phyloP scores from a whole-genome alignment of 2,888 invertebrate species.

The Druceiella hillmani region DNA sequence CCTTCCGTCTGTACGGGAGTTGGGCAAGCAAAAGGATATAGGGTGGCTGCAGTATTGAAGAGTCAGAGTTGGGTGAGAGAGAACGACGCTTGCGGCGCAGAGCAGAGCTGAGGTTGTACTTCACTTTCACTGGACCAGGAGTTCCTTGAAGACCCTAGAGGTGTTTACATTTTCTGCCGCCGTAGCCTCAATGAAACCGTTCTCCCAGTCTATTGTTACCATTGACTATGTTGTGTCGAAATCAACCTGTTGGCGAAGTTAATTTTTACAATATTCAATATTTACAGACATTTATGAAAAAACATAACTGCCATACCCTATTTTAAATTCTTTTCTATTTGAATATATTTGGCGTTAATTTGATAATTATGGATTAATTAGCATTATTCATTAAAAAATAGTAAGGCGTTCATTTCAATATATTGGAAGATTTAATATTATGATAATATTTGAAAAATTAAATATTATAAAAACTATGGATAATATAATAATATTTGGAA shows the following conservation, averaged over 20 bases:
- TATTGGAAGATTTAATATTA: too few species aligned
- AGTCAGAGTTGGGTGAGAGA: conserved; percentile 52
- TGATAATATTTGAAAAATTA: too few species aligned
- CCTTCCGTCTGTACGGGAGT: conserved; percentile 73
- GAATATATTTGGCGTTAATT: too few species aligned
- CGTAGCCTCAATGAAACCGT: conserved; percentile 87
- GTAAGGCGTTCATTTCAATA: too few species aligned
- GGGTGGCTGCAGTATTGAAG: conserved; percentile 46
- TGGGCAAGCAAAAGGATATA: conserved; percentile 78
- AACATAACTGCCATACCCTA: too few species aligned
- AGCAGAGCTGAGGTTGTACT: conserved; percentile 84
- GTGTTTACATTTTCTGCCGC: conserved; percentile 85
- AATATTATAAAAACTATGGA: too few species aligned
- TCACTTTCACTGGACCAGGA: conserved; percentile 85
- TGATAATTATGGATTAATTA: too few species aligned
- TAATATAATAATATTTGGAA: too few species aligned
- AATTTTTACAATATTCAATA: too few species aligned
- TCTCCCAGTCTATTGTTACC: conserved; percentile 87
- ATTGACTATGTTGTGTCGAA: conserved; percentile 79
- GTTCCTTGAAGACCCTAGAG: conserved; percentile 79
- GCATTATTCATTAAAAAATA: too few species aligned
- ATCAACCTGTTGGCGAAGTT: conserved; percentile 56
- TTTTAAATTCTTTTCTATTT: too few species aligned
- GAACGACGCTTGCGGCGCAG: conserved; percentile 69
- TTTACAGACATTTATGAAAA: too few species aligned